A percentile compares a stretch with the other conserved stretches of the same genome.
phyloP scores from a whole-genome alignment of 2,113 vertebrate species.

The Chionis minor region DNA sequence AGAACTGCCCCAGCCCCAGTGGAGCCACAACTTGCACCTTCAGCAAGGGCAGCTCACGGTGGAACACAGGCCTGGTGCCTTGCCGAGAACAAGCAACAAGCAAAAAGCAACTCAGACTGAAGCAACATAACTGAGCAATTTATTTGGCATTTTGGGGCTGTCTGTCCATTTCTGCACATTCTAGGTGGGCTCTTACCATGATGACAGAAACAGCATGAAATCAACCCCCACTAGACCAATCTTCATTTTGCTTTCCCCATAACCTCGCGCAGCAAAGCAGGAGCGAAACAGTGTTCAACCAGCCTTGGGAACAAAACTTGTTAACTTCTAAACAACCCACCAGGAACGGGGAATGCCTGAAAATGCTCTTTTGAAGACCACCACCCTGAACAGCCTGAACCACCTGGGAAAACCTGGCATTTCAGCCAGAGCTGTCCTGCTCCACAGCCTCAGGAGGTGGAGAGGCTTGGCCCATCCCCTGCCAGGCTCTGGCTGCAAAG shows the following conservation, averaged over 20 bases:
- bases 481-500: background rate
- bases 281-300: background rate
- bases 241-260: background rate
- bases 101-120: background rate
- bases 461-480: background rate
- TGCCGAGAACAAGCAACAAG: background rate
- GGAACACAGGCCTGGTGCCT: accelerated
- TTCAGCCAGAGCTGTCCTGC: background rate
- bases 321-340: background rate
- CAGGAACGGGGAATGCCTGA: background rate
- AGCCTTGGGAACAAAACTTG: background rate
- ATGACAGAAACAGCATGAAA: background rate
- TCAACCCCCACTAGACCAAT: background rate
- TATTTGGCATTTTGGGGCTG: background rate
- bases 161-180: background rate
- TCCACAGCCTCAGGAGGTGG: background rate
- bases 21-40: too few relatives aligned
- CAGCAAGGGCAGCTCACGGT: accelerated
- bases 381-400: background rate
- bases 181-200: background rate
- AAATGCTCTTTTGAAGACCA: background rate
- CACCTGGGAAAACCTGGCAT: background rate
- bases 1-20: background rate
- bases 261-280: background rate
- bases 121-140: background rate